phyloP scores from a whole-genome alignment of 2,888 invertebrate species.

The Lithosia quadra region DNA sequence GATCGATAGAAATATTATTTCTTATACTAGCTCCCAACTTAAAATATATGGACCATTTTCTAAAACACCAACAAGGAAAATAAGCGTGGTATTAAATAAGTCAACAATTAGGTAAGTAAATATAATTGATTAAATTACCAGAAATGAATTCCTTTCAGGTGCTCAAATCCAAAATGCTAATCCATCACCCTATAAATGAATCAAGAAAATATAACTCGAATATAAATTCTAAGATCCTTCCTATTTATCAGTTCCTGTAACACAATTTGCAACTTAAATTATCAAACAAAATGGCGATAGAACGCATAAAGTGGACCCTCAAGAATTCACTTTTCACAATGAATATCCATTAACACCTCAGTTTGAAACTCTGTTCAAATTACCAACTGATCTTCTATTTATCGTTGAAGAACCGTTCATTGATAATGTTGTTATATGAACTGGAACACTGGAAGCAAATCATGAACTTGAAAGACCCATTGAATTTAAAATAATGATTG shows the following conservation, averaged over 20 bases:
- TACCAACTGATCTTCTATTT: conserved; percentile 44
- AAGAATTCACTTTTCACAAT: conserved; percentile 47
- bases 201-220: conserved; percentile 20
- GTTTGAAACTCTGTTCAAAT: conserved; percentile 45
- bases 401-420: conserved; percentile 31
- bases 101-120: background rate
- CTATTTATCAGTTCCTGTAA: conserved; percentile 33
- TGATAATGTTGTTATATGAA: conserved; percentile 23
- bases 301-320: conserved; percentile 20
- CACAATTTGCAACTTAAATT: conserved; percentile 41
- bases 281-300: conserved; percentile 35
- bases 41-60: too few relatives aligned
- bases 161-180: background rate
- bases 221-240: conserved; percentile 25
- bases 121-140: background rate
- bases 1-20: background rate
- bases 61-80: too few relatives aligned
- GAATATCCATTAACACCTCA: conserved; percentile 43
- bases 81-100: background rate
- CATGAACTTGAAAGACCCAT: conserved; percentile 5
- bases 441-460: conserved; percentile 12
- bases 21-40: too few relatives aligned
- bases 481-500: conserved; percentile 4
- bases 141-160: background rate
- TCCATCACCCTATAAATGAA: background rate